These are phyloP conservation scores for Creontiades dilutus DNA, from an alignment of 2,888 invertebrate genomes.

Conservation along the genomic window DNA sequence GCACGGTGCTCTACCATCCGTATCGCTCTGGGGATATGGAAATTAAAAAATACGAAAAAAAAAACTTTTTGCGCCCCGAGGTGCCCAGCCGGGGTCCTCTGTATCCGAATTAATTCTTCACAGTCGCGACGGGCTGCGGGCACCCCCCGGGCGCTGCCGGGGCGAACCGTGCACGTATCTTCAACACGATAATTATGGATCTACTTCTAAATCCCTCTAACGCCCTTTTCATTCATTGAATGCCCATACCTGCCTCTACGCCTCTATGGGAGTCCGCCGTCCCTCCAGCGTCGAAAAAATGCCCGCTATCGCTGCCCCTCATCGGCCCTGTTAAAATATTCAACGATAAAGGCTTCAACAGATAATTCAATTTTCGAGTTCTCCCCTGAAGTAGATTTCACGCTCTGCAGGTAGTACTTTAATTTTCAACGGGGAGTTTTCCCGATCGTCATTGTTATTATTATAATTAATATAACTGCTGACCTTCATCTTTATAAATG, in stretches of 20 bases:
- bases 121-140: constrained; percentile 15
- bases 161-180: not conserved
- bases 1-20: constrained; percentile 21
- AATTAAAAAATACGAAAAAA: not conserved
- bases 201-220: not conserved
- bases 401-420: constrained; percentile 21
- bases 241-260: not conserved
- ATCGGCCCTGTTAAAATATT: constrained; percentile 32
- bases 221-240: constrained; percentile 22
- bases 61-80: not conserved
- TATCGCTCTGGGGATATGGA: constrained; percentile 29
- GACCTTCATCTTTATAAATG: not conserved
- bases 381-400: constrained; percentile 23
- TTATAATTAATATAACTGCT: not conserved
- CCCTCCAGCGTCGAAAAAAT: not conserved
- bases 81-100: constrained; percentile 23
- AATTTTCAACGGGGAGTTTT: not conserved
- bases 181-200: constrained; percentile 27
- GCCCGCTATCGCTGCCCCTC: not conserved
- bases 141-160: not conserved
- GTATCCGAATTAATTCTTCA: constrained; percentile 29
- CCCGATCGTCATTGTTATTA: not conserved
- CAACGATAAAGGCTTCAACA: constrained; percentile 13
- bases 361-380: constrained; percentile 32
- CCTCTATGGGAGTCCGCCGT: not conserved